A percentile compares a stretch with the other conserved stretches of the same genome.
These are phyloP conservation scores for Bradynema listronoti DNA, from an alignment of 1,140 invertebrate genomes.

Conservation along the genomic window DNA sequence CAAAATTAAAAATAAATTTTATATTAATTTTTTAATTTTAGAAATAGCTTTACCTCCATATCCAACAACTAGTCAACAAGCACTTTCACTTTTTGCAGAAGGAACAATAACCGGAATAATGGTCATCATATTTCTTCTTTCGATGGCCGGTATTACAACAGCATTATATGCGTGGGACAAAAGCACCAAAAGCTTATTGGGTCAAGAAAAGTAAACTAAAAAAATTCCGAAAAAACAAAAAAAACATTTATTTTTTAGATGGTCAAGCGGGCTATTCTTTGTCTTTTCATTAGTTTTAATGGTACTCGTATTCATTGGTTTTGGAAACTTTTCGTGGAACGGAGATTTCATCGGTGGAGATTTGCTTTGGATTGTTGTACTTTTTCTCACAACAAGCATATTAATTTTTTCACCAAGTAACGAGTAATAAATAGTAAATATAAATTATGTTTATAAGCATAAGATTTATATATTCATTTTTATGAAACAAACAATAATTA, in stretches of 20 bases:
- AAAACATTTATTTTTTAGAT: conserved; percentile 14
- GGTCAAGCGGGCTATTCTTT: conserved; percentile 46
- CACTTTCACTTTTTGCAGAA: too few relatives aligned
- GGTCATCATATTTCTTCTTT: too few relatives aligned
- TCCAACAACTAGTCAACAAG: too few relatives aligned
- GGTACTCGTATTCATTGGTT: conserved; percentile 44
- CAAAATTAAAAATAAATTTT: too few relatives aligned
- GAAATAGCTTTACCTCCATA: too few relatives aligned
- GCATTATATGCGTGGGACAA: too few relatives aligned
- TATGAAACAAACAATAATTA: background rate
- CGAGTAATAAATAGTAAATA: background rate
- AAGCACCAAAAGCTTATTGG: conserved; percentile 5
- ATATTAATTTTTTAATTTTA: too few relatives aligned
- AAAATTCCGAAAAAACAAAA: background rate
- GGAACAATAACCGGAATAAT: too few relatives aligned
- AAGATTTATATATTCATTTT: background rate
- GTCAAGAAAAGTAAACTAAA: conserved; percentile 1
- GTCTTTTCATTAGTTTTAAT: conserved; percentile 50
- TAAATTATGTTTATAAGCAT: background rate
- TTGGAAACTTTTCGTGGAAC: conserved; percentile 50
- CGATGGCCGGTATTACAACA: too few relatives aligned
- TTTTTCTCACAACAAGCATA: conserved; percentile 48
- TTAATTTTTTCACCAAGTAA: conserved; percentile 15
- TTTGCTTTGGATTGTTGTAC: conserved; percentile 49
- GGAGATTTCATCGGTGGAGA: conserved; percentile 55